phyloP scores from a whole-genome alignment of 2,113 vertebrate species.

The Microtus richardsoni region DNA sequence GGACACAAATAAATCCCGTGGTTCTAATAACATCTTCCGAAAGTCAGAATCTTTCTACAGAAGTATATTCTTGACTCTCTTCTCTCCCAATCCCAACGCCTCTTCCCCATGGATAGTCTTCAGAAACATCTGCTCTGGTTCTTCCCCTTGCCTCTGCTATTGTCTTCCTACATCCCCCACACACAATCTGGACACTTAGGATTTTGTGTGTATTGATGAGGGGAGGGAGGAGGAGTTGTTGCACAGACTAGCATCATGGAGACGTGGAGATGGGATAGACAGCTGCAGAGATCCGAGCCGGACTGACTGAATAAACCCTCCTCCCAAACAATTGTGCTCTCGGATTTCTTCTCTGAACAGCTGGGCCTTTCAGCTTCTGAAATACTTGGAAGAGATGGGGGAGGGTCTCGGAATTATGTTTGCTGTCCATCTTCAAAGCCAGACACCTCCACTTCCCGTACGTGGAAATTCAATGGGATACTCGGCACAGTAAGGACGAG shows the following conservation, averaged over 20 bases:
- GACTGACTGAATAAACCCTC: constrained; percentile 2
- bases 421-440: not conserved
- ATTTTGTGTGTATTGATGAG: not conserved
- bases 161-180: not conserved
- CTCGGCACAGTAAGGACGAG: not conserved
- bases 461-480: constrained; percentile 1
- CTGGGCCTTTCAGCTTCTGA: constrained; percentile 65
- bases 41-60: constrained; percentile 18
- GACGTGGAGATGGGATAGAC: constrained; percentile 39
- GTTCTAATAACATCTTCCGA: not conserved
- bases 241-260: not conserved
- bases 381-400: constrained; percentile 55
- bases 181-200: not conserved
- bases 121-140: not conserved
- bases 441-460: not conserved
- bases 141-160: not conserved
- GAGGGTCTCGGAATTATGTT: not conserved
- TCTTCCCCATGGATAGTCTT: not conserved
- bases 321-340: constrained; percentile 66
- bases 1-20: not conserved
- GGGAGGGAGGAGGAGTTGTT: not conserved
- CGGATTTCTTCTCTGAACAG: constrained; percentile 76
- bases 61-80: constrained; percentile 12
- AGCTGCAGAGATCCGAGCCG: constrained; percentile 69
- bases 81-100: not conserved